Evolutionary conservation across 2,888 invertebrate genomes (phyloP), one percentile per base, ranked within the genome.

Genomic region (Pinctada fucata): DNA sequence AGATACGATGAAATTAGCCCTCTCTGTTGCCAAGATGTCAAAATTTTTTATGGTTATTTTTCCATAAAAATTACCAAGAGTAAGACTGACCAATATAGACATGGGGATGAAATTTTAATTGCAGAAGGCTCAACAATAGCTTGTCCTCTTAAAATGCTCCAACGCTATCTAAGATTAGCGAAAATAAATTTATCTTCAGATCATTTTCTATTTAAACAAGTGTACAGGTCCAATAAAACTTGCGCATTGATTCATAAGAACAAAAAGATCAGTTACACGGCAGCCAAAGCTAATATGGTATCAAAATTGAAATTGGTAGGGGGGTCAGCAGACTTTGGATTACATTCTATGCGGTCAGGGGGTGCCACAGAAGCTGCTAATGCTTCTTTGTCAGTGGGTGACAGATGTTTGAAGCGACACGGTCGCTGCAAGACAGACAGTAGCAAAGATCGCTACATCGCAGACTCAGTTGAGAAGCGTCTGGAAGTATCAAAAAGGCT

Each of bases 71-170:
- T 84, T 16, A 68, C 45, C 5, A 49, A 67, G 64, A 75, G 81
- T 76, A 82, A 81, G 66, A 82, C 82, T 6, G 82, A 84, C 72
- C 81, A 82, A 66, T 83, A 83, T 66, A 63, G 80, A 52, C 45
- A 49, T 3, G 81, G 81, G 13, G 66, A 73, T 31, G 72, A 81
- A 48, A 76, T 82, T 16, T 69, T 79, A n/a, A n/a, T n/a, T n/a
- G n/a, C n/a, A 5, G 82, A 82, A 72, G 83, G 83, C 13, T 13
- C 10, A 3, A 66, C 81, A 13, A 58, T 69, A 5, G 79, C 80
- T 3, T 84, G 82, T 80, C 82, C 78, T n/a, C 65, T 75, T 52
- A 47, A n/a, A 16, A 81, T 82, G 78, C 66, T 81, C 16, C 51
- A 68, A 45, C 65, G 74, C 13, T 83, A 82, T 78, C 48, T 79